Evolutionary conservation across 2,113 vertebrate species (phyloP), one percentile per base, ranked within the genome.

Genomic region (Promerops cafer): DNA sequence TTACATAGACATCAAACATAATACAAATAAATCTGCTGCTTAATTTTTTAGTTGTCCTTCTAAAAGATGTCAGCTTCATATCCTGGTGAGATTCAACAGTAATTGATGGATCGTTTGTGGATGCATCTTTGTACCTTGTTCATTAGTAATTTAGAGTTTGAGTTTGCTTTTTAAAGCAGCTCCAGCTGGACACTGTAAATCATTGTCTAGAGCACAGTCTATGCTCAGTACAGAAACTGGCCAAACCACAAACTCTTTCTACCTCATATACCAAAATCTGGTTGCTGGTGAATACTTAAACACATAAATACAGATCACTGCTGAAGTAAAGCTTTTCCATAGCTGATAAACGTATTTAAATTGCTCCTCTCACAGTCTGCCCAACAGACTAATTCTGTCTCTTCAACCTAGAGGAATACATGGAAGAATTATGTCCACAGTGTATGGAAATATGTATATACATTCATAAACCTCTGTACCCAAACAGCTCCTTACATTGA

Each of bases 181-280:
- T 89, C 30, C 74, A 97, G 65, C 40, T 96, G 87, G 94, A 90
- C 87, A 68, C 33, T 81, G 76, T 93, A 96, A 82, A 93, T 96
- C 63, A 85, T 54, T 95, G 79, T 89, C 65, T 77, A 44, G 53
- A 85, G 44, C 44, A 80, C 20, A 39, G 3, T 75, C 71, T 68
- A 16, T 63, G 14, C 53, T 87, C 4, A 3, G 11, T 47, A 71
- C 40, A 91, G 76, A 78, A 93, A 72, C 47, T 33, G 75, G 40
- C 79, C 83, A 90, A 87, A 69, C 42, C 42, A 44, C 60, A 52
- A 64, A 83, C 64, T 77, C 42, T 68, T 94, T 88, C 53, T 31
- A 76, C 27, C 22, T 52, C 9, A 0, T 65, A 13, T 74, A 79
- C 52, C 18, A 77, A 94, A 91, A 78, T 84, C 61, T 83, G 50